Evolutionary conservation across 2,113 vertebrate species (phyloP).

Genomic region (Hippopotamus amphibius): DNA sequence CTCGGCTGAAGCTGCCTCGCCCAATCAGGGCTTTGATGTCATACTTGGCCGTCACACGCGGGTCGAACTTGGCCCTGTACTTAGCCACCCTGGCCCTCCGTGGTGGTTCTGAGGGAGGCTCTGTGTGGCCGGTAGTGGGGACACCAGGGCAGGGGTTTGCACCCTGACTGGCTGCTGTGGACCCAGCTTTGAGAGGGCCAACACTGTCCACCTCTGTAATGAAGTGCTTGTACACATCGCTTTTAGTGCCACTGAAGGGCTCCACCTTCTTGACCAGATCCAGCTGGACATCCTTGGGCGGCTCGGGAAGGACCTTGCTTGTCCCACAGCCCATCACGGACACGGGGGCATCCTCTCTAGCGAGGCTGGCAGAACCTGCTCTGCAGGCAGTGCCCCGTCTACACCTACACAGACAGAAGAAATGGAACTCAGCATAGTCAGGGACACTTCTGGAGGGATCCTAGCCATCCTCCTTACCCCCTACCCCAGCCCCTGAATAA

Average conservation of each 20-base stretch:
- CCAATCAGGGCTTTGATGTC: slow-evolving; percentile 99
- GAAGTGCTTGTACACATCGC: slow-evolving; percentile 96
- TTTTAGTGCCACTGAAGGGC: slow-evolving; percentile 88
- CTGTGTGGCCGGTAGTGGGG: slow-evolving; percentile 80
- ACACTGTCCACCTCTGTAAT: slow-evolving; percentile 89
- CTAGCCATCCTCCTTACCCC: background rate
- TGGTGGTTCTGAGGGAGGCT: slow-evolving; percentile 88
- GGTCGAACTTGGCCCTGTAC: slow-evolving; percentile 98
- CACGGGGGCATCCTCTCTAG: slow-evolving; percentile 92
- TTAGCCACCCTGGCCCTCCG: slow-evolving; percentile 96
- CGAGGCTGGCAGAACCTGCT: slow-evolving; percentile 83
- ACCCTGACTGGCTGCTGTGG: slow-evolving; percentile 85
- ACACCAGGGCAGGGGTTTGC: slow-evolving; percentile 73
- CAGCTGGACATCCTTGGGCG: slow-evolving; percentile 95
- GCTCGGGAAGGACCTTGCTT: slow-evolving; percentile 99
- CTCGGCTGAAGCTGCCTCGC: slow-evolving; percentile 97
- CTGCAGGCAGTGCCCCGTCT: slow-evolving; percentile 68
- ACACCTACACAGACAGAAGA: slow-evolving; percentile 79
- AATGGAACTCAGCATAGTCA: slow-evolving; percentile 50
- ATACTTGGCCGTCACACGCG: slow-evolving; percentile 97
- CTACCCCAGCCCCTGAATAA: background rate
- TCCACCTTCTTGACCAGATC: slow-evolving; percentile 98
- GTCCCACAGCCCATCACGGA: slow-evolving; percentile 99
- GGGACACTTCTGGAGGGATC: background rate
- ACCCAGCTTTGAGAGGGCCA: slow-evolving; percentile 83